Percentiles rank a stretch among this genome's conserved stretches.
Evolutionary conservation across 2,888 invertebrate genomes (phyloP).

Genomic region (Zaprionus lineosus): DNA sequence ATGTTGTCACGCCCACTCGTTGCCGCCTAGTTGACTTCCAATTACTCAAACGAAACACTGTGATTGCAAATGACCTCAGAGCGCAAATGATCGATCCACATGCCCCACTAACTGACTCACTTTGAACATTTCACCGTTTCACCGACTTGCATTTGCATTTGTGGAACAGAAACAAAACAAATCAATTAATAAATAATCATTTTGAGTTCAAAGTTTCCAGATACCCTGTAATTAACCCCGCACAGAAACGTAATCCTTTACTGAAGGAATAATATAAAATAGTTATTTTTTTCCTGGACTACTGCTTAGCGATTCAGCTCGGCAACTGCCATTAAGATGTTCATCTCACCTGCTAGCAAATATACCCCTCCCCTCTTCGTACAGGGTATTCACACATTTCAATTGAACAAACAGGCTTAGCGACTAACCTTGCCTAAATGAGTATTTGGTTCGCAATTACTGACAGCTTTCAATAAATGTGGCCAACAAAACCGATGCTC

Average conservation of each 20-base stretch:
- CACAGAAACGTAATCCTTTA: no score
- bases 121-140: slow-evolving; percentile 40
- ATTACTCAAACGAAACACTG: slow-evolving; percentile 34
- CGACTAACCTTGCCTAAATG: slow-evolving; percentile 56
- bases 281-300: no score
- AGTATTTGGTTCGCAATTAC: slow-evolving; percentile 19
- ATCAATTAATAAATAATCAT: slow-evolving; percentile 18
- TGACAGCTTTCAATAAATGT: slow-evolving; percentile 12
- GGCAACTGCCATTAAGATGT: no score
- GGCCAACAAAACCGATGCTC: slow-evolving; percentile 2
- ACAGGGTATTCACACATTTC: slow-evolving; percentile 20
- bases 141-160: slow-evolving; percentile 40
- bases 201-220: background rate
- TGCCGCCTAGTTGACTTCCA: slow-evolving; percentile 32
- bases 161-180: slow-evolving; percentile 20
- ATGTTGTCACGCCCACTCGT: slow-evolving; percentile 21
- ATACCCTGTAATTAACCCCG: slow-evolving; percentile 5
- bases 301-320: no score
- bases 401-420: slow-evolving; percentile 19
- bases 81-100: slow-evolving; percentile 29
- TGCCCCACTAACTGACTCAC: slow-evolving; percentile 48
- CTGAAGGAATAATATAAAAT: no score
- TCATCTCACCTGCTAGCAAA: no score
- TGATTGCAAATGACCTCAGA: slow-evolving; percentile 36
- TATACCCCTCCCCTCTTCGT: no score